Evolutionary conservation across 2,113 vertebrate genomes (phyloP).

Genomic region (Thamnaconus septentrionalis): DNA sequence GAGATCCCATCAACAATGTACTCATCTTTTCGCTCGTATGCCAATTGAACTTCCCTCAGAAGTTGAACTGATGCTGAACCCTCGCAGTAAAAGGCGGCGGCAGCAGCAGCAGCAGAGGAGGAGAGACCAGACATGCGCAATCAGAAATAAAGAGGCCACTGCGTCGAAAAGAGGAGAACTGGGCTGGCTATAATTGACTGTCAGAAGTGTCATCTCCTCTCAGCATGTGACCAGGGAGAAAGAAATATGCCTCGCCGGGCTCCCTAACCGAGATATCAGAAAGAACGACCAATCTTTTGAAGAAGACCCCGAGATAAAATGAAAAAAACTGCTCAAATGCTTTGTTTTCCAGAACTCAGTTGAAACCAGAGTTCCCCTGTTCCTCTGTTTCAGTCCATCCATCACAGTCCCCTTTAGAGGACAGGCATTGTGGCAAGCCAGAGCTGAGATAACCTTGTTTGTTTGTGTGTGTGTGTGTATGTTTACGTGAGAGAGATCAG

Average conservation of each 20-base stretch:
- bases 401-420: conserved; percentile 10
- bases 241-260: conserved; percentile 35
- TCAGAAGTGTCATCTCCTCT: conserved; percentile 47
- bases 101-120: conserved; percentile 20
- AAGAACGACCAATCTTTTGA: too few species aligned
- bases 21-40: too few species aligned
- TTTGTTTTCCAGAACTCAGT: neutral
- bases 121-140: conserved; percentile 3
- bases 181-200: conserved; percentile 48
- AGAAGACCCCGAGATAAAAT: too few species aligned
- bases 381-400: neutral
- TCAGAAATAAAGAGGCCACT: conserved; percentile 36
- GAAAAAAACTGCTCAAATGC: too few species aligned
- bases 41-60: too few species aligned
- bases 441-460: neutral
- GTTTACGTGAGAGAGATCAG: conserved; percentile 31
- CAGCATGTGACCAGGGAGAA: conserved; percentile 37
- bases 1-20: too few species aligned
- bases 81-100: too few species aligned
- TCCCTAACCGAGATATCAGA: conserved; percentile 21
- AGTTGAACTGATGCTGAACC: too few species aligned
- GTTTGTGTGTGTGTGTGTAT: too few species aligned
- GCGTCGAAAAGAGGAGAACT: conserved; percentile 31
- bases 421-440: neutral
- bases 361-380: neutral